Conservation (phyloP, 2,113 vertebrate species). For the Lonchura striata region DNA sequence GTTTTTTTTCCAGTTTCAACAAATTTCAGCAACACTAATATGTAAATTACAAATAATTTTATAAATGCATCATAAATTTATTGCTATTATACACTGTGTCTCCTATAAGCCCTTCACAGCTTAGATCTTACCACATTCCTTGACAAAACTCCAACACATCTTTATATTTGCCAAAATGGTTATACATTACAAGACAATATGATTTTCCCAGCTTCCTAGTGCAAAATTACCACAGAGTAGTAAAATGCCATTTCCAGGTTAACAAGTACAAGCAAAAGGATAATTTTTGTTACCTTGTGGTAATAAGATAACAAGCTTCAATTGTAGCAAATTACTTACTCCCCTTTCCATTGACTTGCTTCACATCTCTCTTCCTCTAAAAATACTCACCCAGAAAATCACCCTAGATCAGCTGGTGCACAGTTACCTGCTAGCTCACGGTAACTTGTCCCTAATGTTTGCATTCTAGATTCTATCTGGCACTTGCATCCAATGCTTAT, state of each 20-base stretch:
- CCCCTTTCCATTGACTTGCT: background rate
- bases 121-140: background rate
- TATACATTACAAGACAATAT: background rate
- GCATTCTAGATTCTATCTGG: background rate
- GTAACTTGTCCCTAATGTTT: background rate
- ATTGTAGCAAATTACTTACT: background rate
- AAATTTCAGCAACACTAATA: background rate
- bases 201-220: background rate
- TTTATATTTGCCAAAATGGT: background rate
- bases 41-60: background rate
- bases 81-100: background rate
- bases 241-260: background rate
- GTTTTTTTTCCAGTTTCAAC: background rate
- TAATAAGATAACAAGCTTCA: background rate
- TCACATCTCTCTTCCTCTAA: background rate
- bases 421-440: background rate
- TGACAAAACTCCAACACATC: background rate
- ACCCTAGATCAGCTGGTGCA: background rate
- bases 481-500: background rate
- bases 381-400: background rate
- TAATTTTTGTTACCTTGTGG: background rate
- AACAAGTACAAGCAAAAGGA: background rate
- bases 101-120: background rate
- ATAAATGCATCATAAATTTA: background rate
- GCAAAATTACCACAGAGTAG: background rate